Evolutionary conservation across 2,888 invertebrate species (phyloP).

Genomic region (Eretmocerus hayati): DNA sequence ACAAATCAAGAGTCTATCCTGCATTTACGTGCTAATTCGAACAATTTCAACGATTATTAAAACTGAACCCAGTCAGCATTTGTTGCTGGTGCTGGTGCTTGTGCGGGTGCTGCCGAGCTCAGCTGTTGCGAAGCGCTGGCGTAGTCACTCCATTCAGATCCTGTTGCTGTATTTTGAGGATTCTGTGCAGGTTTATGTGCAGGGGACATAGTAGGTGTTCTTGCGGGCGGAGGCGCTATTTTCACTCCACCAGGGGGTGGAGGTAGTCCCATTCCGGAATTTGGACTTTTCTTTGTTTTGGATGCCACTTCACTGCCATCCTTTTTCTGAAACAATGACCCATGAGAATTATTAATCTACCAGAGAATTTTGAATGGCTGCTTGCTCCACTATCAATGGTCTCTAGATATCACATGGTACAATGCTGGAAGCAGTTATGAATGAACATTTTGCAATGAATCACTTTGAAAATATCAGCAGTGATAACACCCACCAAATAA

Average conservation of each 20-base stretch:
- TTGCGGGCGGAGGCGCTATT: conserved; percentile 69
- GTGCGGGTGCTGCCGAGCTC: conserved; percentile 23
- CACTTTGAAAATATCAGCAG: background rate
- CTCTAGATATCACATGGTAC: no score
- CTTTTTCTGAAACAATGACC: conserved; percentile 61
- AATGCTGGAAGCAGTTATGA: no score
- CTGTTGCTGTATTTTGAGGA: conserved; percentile 43
- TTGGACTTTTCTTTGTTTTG: conserved; percentile 59
- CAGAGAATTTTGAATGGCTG: no score
- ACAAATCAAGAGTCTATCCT: conserved; percentile 30
- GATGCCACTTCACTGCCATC: conserved; percentile 71
- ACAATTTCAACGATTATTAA: conserved; percentile 31
- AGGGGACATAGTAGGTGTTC: conserved; percentile 62
- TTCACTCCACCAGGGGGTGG: conserved; percentile 77
- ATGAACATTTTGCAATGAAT: no score
- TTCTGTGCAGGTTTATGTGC: conserved; percentile 61
- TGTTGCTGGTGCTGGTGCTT: conserved; percentile 30
- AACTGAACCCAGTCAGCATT: conserved; percentile 47
- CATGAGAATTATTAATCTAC: no score
- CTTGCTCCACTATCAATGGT: no score
- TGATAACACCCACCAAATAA: no score
- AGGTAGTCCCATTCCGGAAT: conserved; percentile 59
- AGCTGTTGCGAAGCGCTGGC: conserved; percentile 48
- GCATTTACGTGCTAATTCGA: conserved; percentile 26
- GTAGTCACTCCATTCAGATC: conserved; percentile 74